Evolutionary conservation across 1,140 invertebrate species (phyloP).

Genomic region (Tribolium madens): DNA sequence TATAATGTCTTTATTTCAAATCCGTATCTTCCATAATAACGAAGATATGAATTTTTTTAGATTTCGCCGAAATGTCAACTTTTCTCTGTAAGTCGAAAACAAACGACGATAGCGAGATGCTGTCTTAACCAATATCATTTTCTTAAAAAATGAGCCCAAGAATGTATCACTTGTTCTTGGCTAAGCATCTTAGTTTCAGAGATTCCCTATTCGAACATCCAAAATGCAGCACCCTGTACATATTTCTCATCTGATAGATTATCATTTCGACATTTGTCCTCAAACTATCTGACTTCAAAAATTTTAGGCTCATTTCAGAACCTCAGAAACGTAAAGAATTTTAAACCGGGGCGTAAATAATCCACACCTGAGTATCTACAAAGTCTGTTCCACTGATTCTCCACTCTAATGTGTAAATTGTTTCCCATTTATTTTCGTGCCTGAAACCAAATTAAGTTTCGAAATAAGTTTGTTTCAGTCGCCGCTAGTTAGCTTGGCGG

Average conservation of each 20-base stretch:
- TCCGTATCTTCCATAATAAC: too few species aligned
- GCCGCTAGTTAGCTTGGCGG: constrained; percentile 45
- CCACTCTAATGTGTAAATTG: constrained; percentile 52
- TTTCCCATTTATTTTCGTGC: constrained; percentile 49
- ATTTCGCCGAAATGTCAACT: too few species aligned
- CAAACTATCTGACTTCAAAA: background rate
- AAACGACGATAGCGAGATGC: too few species aligned
- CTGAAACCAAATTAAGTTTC: constrained; percentile 51
- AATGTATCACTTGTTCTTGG: too few species aligned
- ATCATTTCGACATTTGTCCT: background rate
- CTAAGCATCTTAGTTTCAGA: too few species aligned
- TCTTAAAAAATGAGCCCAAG: too few species aligned
- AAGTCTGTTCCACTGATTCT: constrained; percentile 20
- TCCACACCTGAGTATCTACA: constrained; percentile 39
- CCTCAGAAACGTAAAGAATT: constrained; percentile 34
- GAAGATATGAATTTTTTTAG: too few species aligned
- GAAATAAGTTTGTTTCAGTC: constrained; percentile 50
- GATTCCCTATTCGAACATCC: too few species aligned
- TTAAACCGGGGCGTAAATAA: constrained; percentile 45
- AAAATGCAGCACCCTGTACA: too few species aligned
- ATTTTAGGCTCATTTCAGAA: constrained; percentile 34
- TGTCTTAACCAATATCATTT: too few species aligned
- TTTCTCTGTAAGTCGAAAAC: too few species aligned
- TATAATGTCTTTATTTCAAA: too few species aligned
- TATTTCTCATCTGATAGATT: constrained; percentile 16